Base-by-base conservation (phyloP, 2,113 vertebrate genomes). In the Sylvilagus bachmani region DNA sequence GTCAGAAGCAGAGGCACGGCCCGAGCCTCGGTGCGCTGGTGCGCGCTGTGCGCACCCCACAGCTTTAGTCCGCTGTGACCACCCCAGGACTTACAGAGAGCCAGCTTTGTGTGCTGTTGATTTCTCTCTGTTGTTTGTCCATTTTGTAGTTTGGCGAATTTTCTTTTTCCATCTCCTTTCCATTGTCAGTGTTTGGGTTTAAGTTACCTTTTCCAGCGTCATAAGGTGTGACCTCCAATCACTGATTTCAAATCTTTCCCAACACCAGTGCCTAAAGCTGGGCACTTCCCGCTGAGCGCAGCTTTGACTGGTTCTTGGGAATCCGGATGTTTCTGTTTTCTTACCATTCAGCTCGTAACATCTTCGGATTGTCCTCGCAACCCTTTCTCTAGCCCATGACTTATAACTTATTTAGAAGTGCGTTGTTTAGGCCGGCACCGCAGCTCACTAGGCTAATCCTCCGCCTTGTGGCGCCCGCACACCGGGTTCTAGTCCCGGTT, bases 211-310 rank as follows among this genome's bases (percentile, higher is more conserved):
- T 91, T 73, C 55, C 25, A 78, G 31, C 29, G 83, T 84, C 70
- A 29, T 90, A 58, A 58, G 55, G 55, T 1, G 55, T 83, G 49
- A 75, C 70, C 29, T 78, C 83, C 61, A 78, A 67, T 95, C 71
- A 33, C 31, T 69, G n/a, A 89, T 75, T 90, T 95, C 69, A 58
- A 67, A 38, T 69, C 66, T 85, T 95, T 69, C 73, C 44, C 84
- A 51, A 67, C 29, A 31, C 69, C 83, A 66, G 10, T 25, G 44
- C 24, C 91, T 79, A 88, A 74, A 21, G 71, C 71, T 73, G 11
- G 29, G 24, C 21, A n/a, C 55, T 77, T 80, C 3, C n/a, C 58
- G 36, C 44, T 49, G 27, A 87, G 66, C 27, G 82, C 22, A 53
- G 36, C 38, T 36, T 86, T 53, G 27, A 61, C 44, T 85, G 36